Evolutionary conservation across 2,888 invertebrate species (phyloP), one percentile per base, ranked within the genome.

Genomic region (Melanophora roralis): DNA sequence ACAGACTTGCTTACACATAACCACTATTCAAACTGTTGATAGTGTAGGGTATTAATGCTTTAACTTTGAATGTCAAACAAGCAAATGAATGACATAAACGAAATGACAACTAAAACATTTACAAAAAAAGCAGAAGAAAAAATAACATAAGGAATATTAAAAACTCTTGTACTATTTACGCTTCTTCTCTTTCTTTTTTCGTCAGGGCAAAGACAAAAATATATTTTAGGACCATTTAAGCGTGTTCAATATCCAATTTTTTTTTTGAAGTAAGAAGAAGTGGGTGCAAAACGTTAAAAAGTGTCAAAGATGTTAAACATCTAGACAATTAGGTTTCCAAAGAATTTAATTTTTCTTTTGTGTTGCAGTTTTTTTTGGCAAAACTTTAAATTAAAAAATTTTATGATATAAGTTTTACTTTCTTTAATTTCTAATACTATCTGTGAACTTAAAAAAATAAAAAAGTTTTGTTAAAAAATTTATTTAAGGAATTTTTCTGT

Each of bases 251-350:
- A 9, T 34, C 11, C 49, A 38, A 12, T 64, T 14, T 45, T 16
- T 64, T 55, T 45, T 38, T 27, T 5, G 6, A 27, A 27, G 45
- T 60, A 21, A 43, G 27, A 6, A 12, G 43, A 32, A 32, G 34
- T 59, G 21, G n/a, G 9, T 43, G 47, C 16, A 32, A 45, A 55
- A 45, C 38, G 23, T 68, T 57, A 19, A 47, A 21, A 47, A 62
- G 69, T 68, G 68, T 68, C 75, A 62, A 38, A 45, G 34, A 19
- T 59, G 67, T 72, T 67, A 38, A 65, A 47, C 49, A 65, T 74
- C 47, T 49, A 32, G 19, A 74, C 57, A 74, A 67, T 74, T n/a
- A n/a, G 23, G 12, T 11, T 59, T 49, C 14, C 62, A 69, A 47
- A 40, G 34, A 55, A 53, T 55, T 69, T 32, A 47, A 45, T 34